These are phyloP conservation scores for Yoshiicerus persimilis DNA, from an alignment of 1,140 invertebrate genomes.

Conservation along the genomic window DNA sequence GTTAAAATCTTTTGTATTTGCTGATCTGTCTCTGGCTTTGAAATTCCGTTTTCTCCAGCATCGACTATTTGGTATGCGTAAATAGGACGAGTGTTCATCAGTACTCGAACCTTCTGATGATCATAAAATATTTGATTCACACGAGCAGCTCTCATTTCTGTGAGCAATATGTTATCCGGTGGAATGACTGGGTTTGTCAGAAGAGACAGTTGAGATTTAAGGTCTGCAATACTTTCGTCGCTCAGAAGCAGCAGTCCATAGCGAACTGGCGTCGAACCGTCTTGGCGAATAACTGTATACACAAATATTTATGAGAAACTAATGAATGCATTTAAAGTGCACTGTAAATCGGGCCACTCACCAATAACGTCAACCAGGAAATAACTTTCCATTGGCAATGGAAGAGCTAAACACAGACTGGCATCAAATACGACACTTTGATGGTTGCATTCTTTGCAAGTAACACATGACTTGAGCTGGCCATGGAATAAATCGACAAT, in stretches of 20 bases:
- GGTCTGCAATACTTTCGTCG: constrained; percentile 71
- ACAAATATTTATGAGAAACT: constrained; percentile 12
- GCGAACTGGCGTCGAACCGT: constrained; percentile 76
- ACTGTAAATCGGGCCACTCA: constrained; percentile 52
- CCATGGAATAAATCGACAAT: constrained; percentile 89
- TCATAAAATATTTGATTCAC: constrained; percentile 38
- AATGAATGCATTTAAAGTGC: background rate
- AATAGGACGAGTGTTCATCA: constrained; percentile 11
- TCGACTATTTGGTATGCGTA: constrained; percentile 43
- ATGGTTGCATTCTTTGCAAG: constrained; percentile 73
- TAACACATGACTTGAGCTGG: constrained; percentile 76
- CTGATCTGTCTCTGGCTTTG: constrained; percentile 19
- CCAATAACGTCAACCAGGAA: constrained; percentile 72
- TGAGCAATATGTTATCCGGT: constrained; percentile 34
- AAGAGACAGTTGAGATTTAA: constrained; percentile 69
- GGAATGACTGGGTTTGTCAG: constrained; percentile 56
- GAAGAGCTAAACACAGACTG: constrained; percentile 82
- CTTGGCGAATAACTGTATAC: constrained; percentile 68
- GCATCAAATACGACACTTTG: constrained; percentile 85
- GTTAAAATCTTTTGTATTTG: constrained; percentile 45
- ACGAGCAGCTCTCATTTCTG: constrained; percentile 32
- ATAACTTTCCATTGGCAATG: constrained; percentile 77
- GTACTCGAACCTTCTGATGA: constrained; percentile 28
- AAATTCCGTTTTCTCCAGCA: background rate
- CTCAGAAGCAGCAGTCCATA: constrained; percentile 79